Base-by-base conservation (phyloP, 2,113 vertebrate genomes). In the Platysteira castanea region DNA sequence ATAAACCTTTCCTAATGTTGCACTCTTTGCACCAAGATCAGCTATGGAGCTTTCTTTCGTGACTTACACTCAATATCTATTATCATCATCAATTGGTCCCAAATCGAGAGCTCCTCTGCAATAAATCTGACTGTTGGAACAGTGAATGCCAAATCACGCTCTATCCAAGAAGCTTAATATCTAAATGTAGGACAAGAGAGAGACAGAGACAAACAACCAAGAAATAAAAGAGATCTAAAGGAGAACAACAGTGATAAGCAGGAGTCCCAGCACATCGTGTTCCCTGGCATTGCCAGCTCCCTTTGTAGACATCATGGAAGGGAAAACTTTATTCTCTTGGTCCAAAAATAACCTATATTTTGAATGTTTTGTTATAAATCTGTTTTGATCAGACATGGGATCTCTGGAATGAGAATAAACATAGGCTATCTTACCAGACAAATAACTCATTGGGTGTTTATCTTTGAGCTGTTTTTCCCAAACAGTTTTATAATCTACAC, bases 371-470 rank as follows among this genome's bases (percentile, higher is more conserved):
- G 13, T 94, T 93, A 84, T 57, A 90, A 86, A 80, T 84, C 54
- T 78, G n/a, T 35, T 84, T 89, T 53, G 54, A 93, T 84, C 54
- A 53, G 68, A 77, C 68, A 77, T 50, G 42, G 6, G 4, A 35
- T 90, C 85, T 75, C 80, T 75, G 47, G 41, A 69, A 90, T 64
- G 76, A 89, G 76, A 96, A 86, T 84, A 94, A 94, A 74, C 67
- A 90, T 18, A 77, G 30, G 22, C 39, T 93, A 26, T 47, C 59
- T 77, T 63, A 42, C 70, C 42, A 83, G 53, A 77, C 17, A 85
- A 65, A 74, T 50, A 93, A 59, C 23, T 46, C n/a, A 39, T 14
- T 50, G 78, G 30, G 42, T 83, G 46, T 47, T 69, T 79, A 64
- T 61, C 41, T 82, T 69, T 27, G 42, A 64, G 61, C 3, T 65